Conservation (phyloP, 2,888 invertebrate genomes). For the Linnaemya vulpina region DNA sequence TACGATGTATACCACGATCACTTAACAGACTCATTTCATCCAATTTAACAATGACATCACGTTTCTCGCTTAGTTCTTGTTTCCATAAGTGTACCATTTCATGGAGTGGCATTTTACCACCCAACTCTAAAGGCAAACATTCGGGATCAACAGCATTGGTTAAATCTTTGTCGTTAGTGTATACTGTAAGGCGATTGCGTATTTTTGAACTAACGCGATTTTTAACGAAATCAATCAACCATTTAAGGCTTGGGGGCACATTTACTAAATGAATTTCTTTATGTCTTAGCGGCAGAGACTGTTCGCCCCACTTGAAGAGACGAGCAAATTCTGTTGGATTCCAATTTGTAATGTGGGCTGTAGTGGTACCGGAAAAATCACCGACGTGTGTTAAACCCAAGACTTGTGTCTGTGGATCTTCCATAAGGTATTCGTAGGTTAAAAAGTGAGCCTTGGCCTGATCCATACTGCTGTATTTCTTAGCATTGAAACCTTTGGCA, state of each 20-base stretch:
- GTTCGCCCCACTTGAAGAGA: conserved; percentile 90
- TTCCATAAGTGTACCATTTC: conserved; percentile 89
- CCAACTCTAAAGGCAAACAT: conserved; percentile 89
- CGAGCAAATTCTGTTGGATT: conserved; percentile 88
- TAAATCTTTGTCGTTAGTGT: conserved; percentile 85
- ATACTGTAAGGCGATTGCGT: conserved; percentile 86
- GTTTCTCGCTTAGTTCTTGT: conserved; percentile 85
- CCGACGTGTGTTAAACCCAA: conserved; percentile 89
- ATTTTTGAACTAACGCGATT: conserved; percentile 89
- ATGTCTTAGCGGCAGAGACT: conserved; percentile 91
- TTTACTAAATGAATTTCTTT: conserved; percentile 90
- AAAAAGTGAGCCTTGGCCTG: conserved; percentile 88
- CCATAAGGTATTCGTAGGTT: conserved; percentile 89
- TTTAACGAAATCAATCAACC: conserved; percentile 89
- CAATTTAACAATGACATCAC: conserved; percentile 85
- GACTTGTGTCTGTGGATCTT: conserved; percentile 90
- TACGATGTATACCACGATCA: conserved; percentile 85
- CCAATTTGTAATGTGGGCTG: conserved; percentile 88
- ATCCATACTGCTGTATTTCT: conserved; percentile 87
- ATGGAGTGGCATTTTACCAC: conserved; percentile 87
- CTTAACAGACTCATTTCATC: conserved; percentile 87
- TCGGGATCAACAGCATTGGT: conserved; percentile 85
- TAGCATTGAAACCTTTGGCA: conserved; percentile 88
- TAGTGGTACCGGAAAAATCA: conserved; percentile 86
- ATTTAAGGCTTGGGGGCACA: conserved; percentile 88